Evolutionary conservation across 2,113 vertebrate species (phyloP).

Genomic region (Albula glossodonta): DNA sequence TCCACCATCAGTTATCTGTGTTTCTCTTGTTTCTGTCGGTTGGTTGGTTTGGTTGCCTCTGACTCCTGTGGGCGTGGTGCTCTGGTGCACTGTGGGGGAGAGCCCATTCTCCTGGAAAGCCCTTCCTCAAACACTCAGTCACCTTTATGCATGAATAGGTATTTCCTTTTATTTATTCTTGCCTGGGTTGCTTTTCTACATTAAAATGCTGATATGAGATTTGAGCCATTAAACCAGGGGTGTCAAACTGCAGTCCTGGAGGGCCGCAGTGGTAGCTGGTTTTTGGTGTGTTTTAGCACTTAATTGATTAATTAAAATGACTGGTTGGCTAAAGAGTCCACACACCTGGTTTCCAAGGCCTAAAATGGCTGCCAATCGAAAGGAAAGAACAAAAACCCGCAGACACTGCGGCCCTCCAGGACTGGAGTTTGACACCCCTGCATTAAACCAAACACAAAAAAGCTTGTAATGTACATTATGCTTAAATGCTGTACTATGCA

Average conservation of each 20-base stretch:
- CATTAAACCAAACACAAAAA: not conserved
- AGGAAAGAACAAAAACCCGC: too few relatives aligned
- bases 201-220: not conserved
- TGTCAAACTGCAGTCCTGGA: too few relatives aligned
- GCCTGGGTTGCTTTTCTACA: not conserved
- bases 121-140: slow-evolving; percentile 67
- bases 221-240: too few relatives aligned
- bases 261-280: too few relatives aligned
- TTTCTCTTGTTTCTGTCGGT: slow-evolving; percentile 72
- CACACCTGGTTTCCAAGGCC: too few relatives aligned
- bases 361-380: too few relatives aligned
- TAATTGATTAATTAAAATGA: too few relatives aligned
- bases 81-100: slow-evolving; percentile 74
- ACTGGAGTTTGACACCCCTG: too few relatives aligned
- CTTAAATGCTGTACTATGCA: not conserved
- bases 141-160: slow-evolving; percentile 84
- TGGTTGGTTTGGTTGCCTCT: slow-evolving; percentile 65
- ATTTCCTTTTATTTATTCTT: slow-evolving; percentile 69
- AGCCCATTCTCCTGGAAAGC: slow-evolving; percentile 66
- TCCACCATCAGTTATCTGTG: slow-evolving; percentile 72
- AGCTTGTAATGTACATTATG: not conserved
- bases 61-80: slow-evolving; percentile 66
- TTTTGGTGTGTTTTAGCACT: too few relatives aligned
- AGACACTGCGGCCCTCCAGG: too few relatives aligned
- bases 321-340: too few relatives aligned